These are phyloP conservation scores for Aurelia aurita complex sp. Pacific DNA, from an alignment of 30 jellyfish, hydroid and myxozoan genomes.

Conservation along the genomic window DNA sequence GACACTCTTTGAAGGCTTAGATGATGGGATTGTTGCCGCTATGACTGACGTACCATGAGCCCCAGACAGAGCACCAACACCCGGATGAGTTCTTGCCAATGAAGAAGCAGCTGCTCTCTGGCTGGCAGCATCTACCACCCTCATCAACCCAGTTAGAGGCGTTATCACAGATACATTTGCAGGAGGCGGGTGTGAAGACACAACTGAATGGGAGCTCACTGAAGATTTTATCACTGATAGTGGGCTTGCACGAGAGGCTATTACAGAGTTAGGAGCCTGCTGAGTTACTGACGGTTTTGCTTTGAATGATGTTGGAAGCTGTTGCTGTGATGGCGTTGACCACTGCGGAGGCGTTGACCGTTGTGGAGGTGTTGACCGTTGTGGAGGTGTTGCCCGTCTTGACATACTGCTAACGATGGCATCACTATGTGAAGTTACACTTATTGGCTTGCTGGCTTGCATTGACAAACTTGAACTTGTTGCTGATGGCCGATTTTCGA, in stretches of 20 bases:
- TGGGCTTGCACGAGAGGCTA: neutral
- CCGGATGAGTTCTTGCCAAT: constrained; percentile 11
- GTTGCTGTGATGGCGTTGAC: neutral
- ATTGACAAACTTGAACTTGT: neutral
- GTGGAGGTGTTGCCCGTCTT: neutral
- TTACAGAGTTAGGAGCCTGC: neutral
- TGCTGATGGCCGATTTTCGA: neutral
- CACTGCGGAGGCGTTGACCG: neutral
- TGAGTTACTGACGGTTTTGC: neutral
- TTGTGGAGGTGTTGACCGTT: neutral
- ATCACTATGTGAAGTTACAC: neutral
- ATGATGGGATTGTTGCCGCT: constrained; percentile 10
- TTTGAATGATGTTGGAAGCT: neutral
- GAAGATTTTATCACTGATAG: constrained; percentile 45
- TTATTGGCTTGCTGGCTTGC: neutral
- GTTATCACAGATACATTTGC: constrained; percentile 35
- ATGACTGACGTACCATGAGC: constrained; percentile 23
- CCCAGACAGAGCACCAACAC: neutral
- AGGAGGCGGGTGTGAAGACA: neutral
- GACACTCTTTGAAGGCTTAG: neutral
- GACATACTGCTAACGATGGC: neutral
- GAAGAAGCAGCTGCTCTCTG: constrained; percentile 11
- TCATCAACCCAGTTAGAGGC: constrained; percentile 35
- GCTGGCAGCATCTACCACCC: constrained; percentile 39
- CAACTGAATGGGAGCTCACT: constrained; percentile 1